These are phyloP conservation scores for Nicator chloris DNA, from an alignment of 2,113 vertebrate genomes.

Conservation along the genomic window DNA sequence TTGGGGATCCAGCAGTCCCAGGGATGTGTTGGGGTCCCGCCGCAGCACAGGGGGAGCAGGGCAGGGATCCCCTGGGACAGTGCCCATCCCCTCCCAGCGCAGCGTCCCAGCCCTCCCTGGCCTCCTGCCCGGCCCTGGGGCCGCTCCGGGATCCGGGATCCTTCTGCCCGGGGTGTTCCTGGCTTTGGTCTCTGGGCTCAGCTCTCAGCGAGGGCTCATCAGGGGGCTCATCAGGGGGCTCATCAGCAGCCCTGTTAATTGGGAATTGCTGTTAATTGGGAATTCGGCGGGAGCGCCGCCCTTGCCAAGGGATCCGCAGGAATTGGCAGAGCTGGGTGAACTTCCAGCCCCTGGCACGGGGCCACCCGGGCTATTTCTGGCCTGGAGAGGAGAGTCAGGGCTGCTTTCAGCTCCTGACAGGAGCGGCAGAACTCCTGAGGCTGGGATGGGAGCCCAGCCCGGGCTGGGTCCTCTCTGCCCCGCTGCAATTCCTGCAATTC, in stretches of 20 bases:
- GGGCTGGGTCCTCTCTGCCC: neutral
- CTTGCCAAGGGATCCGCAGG: neutral
- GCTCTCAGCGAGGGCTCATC: neutral
- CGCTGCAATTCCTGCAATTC: neutral
- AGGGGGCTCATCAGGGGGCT: too few species aligned
- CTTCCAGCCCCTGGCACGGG: neutral
- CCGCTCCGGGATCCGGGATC: accelerated
- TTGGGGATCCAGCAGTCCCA: neutral
- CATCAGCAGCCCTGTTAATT: accelerated
- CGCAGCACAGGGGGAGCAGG: neutral
- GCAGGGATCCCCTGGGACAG: neutral
- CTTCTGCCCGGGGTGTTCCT: accelerated
- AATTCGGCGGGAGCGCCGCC: neutral
- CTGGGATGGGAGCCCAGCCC: neutral
- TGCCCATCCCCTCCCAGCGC: neutral
- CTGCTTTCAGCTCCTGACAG: neutral
- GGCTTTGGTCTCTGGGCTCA: neutral
- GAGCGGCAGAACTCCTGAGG: neutral
- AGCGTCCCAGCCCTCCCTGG: neutral
- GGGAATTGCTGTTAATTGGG: neutral
- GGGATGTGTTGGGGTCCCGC: accelerated
- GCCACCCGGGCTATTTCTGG: neutral
- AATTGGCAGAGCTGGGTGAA: neutral
- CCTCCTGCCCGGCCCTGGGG: accelerated
- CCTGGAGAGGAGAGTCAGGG: neutral